Evolutionary conservation across 1,140 invertebrate genomes (phyloP), one percentile per base, ranked within the genome.

Genomic region (Lasioglossum baleicum): DNA sequence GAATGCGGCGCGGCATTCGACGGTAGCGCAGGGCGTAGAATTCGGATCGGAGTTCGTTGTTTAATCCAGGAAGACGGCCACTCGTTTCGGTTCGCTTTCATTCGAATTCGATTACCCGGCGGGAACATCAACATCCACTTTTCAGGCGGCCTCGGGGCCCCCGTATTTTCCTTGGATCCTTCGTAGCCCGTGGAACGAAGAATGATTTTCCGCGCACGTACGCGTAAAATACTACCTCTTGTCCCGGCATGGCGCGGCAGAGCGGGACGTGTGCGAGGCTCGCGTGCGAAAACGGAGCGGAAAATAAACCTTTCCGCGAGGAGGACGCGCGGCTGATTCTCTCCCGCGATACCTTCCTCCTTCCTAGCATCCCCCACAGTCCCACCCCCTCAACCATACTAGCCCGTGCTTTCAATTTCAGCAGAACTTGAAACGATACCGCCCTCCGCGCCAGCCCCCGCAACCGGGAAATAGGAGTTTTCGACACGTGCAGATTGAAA

Each of bases 351-450:
- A 75, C 73, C 42, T 11, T 80, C 73, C 74, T 71, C 31, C 7
- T 17, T 7, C 26, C 22, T 35, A 11, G 10, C 2, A 10, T 2
- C 17, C 5, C 20, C 22, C 8, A 17, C 40, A 17, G 22, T 35
- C 15, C 20, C 51, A 2, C 40, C n/a, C 15, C 42, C 15, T 22
- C 65, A 35, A 35, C 44, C 44, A 13, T 13, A 10, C 8, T 11
- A 3, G 44, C 44, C 44, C 44, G 2, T 13, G 80, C 75, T 82
- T 86, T 79, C 75, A 82, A 82, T 86, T 82, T 82, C 48, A 69
- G 48, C 61, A 68, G 70, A 85, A 84, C 65, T 81, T 65, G 74
- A 58, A 64, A 71, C 72, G 66, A 80, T 80, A 82, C 82, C 75
- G 75, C 42, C 61, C 20, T 7, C 53, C 15, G 17, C 53, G 26